phyloP scores from a whole-genome alignment of 2,113 vertebrate species.

The Trogon melanurus region DNA sequence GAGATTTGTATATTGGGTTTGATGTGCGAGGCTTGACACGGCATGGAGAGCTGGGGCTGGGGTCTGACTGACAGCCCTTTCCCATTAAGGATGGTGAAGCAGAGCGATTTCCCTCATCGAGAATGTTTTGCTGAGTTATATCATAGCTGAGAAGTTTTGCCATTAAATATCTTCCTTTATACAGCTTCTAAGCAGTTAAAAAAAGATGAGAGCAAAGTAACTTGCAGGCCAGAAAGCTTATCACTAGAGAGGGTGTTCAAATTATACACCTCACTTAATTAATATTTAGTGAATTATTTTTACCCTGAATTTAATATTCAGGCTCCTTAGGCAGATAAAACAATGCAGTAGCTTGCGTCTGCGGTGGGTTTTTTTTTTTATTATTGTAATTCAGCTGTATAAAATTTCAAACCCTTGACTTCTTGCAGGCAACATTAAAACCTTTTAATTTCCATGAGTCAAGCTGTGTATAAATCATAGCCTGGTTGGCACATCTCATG shows the following conservation, averaged over 20 bases:
- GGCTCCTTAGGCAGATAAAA: constrained; percentile 48
- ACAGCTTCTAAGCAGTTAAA: constrained; percentile 1
- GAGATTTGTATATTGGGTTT: constrained; percentile 38
- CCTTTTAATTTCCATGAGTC: constrained; percentile 30
- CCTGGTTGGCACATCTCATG: constrained; percentile 31
- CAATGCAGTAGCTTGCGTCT: neutral
- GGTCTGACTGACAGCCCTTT: constrained; percentile 26
- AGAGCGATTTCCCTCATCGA: constrained; percentile 6
- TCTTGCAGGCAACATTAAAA: constrained; percentile 40
- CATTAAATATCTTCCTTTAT: constrained; percentile 43
- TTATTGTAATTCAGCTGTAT: neutral
- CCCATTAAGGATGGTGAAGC: constrained; percentile 34
- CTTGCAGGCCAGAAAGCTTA: constrained; percentile 49
- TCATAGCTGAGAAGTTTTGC: constrained; percentile 23
- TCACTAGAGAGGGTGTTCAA: constrained; percentile 53
- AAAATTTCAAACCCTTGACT: constrained; percentile 48
- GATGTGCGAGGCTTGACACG: constrained; percentile 32
- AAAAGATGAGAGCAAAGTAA: constrained; percentile 30
- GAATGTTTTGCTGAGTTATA: neutral
- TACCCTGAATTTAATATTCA: constrained; percentile 51
- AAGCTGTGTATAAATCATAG: neutral
- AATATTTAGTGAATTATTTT: constrained; percentile 69
- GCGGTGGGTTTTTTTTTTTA: neutral
- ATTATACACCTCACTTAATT: constrained; percentile 61
- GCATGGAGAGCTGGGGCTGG: neutral